phyloP scores from a whole-genome alignment of 2,797 vertebrate species.

The Poeciliopsis gracilis region DNA sequence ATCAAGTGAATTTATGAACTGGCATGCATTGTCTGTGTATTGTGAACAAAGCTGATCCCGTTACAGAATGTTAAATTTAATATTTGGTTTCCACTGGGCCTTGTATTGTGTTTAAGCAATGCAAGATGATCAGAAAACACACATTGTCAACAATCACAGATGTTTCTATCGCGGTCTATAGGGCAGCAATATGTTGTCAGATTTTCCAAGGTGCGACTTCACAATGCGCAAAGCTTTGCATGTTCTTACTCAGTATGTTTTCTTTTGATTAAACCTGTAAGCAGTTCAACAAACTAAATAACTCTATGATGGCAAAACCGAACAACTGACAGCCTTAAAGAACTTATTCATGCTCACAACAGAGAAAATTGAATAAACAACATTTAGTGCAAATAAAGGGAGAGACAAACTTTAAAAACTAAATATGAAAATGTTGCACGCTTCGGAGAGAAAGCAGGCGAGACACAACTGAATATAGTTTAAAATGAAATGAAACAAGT shows the following conservation, averaged over 20 bases:
- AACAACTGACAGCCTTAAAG: not conserved
- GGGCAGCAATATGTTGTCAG: not conserved
- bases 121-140: not conserved
- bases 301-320: not conserved
- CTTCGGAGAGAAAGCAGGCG: not conserved
- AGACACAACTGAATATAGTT: conserved; percentile 36
- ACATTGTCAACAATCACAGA: not conserved
- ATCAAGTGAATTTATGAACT: not conserved
- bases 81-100: not conserved
- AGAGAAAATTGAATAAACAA: not conserved
- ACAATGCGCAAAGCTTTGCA: not conserved
- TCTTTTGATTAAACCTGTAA: not conserved
- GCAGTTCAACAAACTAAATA: not conserved
- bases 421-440: not conserved
- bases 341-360: not conserved
- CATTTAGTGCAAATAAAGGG: not conserved
- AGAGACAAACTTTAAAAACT: not conserved
- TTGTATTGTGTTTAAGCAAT: not conserved
- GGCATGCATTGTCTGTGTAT: not conserved
- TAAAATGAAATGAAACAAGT: conserved; percentile 55
- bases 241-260: not conserved
- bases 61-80: not conserved
- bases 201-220: not conserved
- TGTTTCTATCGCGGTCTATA: not conserved
- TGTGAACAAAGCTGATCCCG: not conserved